These are phyloP conservation scores for Myotis daubentonii DNA, from an alignment of 2,797 vertebrate species.

Conservation along the genomic window DNA sequence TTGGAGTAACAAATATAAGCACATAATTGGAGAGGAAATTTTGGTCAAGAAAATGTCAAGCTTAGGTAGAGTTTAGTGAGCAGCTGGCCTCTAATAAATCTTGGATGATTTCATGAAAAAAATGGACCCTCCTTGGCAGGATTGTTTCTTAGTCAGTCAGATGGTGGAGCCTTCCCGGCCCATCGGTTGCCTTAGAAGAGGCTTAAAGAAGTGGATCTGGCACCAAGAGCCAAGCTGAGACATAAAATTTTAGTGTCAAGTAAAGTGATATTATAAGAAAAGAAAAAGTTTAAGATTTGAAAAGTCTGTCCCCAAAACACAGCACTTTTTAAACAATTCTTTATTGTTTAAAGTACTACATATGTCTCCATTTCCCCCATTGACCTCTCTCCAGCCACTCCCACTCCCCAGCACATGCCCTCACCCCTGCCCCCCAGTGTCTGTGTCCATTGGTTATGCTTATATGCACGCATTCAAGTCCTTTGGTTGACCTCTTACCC, in stretches of 20 bases:
- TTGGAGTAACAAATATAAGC: neutral
- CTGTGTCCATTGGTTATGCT: too few relatives aligned
- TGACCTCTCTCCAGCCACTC: too few relatives aligned
- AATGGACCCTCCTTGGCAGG: neutral
- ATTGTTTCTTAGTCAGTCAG: neutral
- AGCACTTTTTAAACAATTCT: neutral
- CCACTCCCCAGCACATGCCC: too few relatives aligned
- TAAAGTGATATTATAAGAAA: neutral
- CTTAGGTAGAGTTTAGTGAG: neutral
- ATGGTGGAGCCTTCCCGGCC: neutral
- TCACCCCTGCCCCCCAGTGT: too few relatives aligned
- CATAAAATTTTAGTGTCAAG: neutral
- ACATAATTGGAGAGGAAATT: neutral
- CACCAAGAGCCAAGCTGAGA: neutral
- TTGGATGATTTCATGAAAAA: conserved; percentile 26
- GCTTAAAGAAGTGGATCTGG: neutral
- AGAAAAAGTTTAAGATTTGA: neutral
- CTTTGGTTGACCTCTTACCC: too few relatives aligned
- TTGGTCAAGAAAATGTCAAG: neutral
- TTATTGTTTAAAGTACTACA: too few relatives aligned
- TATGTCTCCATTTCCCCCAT: too few relatives aligned
- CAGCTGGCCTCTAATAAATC: conserved; percentile 47
- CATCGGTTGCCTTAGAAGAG: neutral
- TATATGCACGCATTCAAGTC: too few relatives aligned
- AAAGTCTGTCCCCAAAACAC: neutral